Percentiles rank a stretch among this genome's conserved stretches.
Conservation (phyloP, 2,888 invertebrate species). For the Temnothorax ravouxi region DNA sequence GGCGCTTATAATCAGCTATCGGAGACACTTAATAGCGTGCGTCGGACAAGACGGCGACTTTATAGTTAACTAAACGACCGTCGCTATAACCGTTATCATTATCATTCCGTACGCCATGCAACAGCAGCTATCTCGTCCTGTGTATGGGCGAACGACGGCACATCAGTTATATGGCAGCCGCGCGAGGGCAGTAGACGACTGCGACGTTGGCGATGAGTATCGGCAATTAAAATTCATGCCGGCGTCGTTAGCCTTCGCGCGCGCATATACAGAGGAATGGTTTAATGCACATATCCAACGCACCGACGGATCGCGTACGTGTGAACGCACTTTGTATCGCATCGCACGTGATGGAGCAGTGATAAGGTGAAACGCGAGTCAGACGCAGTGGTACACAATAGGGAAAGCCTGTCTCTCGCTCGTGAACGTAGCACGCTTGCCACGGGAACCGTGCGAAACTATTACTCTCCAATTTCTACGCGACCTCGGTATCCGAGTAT, state of each 20-base stretch:
- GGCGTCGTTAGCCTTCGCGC: constrained; percentile 66
- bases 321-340: constrained; percentile 35
- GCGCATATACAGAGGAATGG: constrained; percentile 14
- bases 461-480: constrained; percentile 7
- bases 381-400: constrained; percentile 14
- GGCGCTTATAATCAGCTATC: constrained; percentile 65
- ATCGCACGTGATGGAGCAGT: constrained; percentile 24
- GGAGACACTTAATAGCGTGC: constrained; percentile 66
- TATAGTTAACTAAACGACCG: constrained; percentile 64
- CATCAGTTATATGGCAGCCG: constrained; percentile 23
- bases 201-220: constrained; percentile 59
- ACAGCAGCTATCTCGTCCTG: constrained; percentile 59
- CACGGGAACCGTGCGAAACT: background rate
- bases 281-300: constrained; percentile 42
- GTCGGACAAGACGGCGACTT: constrained; percentile 71
- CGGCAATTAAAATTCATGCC: constrained; percentile 75
- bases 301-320: constrained; percentile 4
- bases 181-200: constrained; percentile 7
- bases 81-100: constrained; percentile 74
- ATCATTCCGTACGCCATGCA: constrained; percentile 64
- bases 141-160: constrained; percentile 7
- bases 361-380: constrained; percentile 38
- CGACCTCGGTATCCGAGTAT: background rate
- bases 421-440: background rate
- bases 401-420: background rate